Evolutionary conservation across 1,140 invertebrate species (phyloP).

Genomic region (Delia radicum): DNA sequence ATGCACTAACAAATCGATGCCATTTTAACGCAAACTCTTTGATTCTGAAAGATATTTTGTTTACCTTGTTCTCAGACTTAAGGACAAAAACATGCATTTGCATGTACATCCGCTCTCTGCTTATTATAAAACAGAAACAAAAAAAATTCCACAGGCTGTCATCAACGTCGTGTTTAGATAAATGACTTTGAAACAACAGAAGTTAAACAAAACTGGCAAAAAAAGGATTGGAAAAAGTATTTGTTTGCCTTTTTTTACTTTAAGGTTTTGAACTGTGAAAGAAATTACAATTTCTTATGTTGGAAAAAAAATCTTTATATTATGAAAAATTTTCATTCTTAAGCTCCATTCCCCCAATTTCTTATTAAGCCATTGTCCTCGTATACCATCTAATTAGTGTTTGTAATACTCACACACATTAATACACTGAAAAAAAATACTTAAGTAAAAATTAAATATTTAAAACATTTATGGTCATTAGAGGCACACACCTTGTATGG

Average conservation of each 20-base stretch:
- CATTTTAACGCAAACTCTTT: too few relatives aligned
- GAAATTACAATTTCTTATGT: background rate
- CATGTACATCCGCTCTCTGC: too few relatives aligned
- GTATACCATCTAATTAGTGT: background rate
- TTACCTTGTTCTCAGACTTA: too few relatives aligned
- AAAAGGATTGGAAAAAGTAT: background rate
- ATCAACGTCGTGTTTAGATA: background rate
- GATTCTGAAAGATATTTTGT: too few relatives aligned
- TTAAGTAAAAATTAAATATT: too few relatives aligned
- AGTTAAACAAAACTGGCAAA: background rate
- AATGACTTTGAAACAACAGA: background rate
- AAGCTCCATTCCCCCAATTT: background rate
- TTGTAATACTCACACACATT: background rate
- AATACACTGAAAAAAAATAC: background rate
- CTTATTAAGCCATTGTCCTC: background rate
- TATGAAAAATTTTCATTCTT: background rate
- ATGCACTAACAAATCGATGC: too few relatives aligned
- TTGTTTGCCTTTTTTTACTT: background rate
- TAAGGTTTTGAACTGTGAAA: background rate
- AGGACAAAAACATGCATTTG: too few relatives aligned
- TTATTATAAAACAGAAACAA: too few relatives aligned
- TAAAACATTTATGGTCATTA: too few relatives aligned
- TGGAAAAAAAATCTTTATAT: background rate
- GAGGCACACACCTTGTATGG: too few relatives aligned
- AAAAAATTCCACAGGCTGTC: too few relatives aligned